Evolutionary conservation across 2,888 invertebrate species (phyloP), one percentile per base, ranked within the genome.

Genomic region (Hedychridium roseum): DNA sequence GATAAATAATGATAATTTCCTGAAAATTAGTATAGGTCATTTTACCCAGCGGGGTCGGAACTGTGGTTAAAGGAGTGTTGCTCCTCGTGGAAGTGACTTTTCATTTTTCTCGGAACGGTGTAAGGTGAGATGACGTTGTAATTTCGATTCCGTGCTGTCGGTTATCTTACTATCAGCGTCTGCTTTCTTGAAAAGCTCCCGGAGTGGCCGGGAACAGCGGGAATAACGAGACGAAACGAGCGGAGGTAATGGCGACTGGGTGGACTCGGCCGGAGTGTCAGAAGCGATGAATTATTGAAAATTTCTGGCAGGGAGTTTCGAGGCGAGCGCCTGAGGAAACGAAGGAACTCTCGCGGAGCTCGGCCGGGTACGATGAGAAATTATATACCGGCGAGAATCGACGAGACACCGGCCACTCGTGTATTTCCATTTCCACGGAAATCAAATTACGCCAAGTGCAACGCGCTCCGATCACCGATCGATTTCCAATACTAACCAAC

Each of bases 251-350:
- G 51, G 48, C 45, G 45, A 32, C 50, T 14, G 26, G 38, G 37
- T 43, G 47, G 34, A 53, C 51, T 54, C 51, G 57, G 50, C 56
- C 43, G 30, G 41, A 12, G 35, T n/a, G 32, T 43, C 52, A 50
- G 54, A 47, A 43, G 27, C 48, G 44, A 65, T 54, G 54, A 60
- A 60, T 53, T 58, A 63, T 63, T 43, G 54, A 42, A 48, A 49
- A 55, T 58, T 39, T 42, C 49, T 35, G 52, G 40, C 45, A 43
- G 32, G 46, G 50, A 59, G 42, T 48, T 52, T 50, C 28, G 36
- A 37, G 36, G 46, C 37, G 50, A 50, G 52, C 44, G 36, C 50
- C 43, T 26, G 43, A 20, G 45, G 34, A 31, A 49, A 42, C n/a
- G n/a, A n/a, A n/a, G n/a, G n/a, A n/a, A n/a, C n/a, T n/a, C n/a